These are phyloP conservation scores for Spatulosminthurus flaviceps DNA, from an alignment of 2,888 invertebrate genomes.

Conservation along the genomic window DNA sequence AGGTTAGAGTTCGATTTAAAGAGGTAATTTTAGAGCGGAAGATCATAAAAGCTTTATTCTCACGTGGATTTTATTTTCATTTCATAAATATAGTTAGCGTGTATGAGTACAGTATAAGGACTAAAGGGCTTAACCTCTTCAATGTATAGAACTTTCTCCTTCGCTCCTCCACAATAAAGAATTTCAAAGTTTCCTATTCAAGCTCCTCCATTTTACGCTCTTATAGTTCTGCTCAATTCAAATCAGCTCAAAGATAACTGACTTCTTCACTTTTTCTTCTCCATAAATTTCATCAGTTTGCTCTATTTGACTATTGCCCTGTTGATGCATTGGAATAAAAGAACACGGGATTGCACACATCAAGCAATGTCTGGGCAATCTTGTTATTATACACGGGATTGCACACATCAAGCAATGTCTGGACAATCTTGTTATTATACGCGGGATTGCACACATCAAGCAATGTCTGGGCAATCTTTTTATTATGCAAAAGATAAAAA, in stretches of 20 bases:
- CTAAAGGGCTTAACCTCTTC: neutral
- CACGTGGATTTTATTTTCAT: conserved; percentile 37
- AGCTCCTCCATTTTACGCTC: conserved; percentile 4
- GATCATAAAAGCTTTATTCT: conserved; percentile 42
- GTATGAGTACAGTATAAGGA: neutral
- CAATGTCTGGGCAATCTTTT: too few species aligned
- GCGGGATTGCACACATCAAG: too few species aligned
- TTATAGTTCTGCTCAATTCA: neutral
- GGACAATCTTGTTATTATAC: too few species aligned
- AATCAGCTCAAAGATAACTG: conserved; percentile 14
- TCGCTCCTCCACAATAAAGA: conserved; percentile 7
- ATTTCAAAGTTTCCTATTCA: neutral
- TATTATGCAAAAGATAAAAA: too few species aligned
- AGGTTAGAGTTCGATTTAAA: conserved; percentile 33
- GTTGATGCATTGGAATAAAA: neutral
- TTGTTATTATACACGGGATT: too few species aligned
- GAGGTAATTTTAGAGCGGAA: conserved; percentile 41
- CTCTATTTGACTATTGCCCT: neutral
- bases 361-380: too few species aligned
- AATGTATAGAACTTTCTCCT: neutral
- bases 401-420: too few species aligned
- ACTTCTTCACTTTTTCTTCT: conserved; percentile 14
- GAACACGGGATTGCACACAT: too few species aligned
- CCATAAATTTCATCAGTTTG: conserved; percentile 1
- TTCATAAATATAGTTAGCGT: conserved; percentile 29